Conservation (phyloP, 2,113 vertebrate species). For the Caretta caretta region DNA sequence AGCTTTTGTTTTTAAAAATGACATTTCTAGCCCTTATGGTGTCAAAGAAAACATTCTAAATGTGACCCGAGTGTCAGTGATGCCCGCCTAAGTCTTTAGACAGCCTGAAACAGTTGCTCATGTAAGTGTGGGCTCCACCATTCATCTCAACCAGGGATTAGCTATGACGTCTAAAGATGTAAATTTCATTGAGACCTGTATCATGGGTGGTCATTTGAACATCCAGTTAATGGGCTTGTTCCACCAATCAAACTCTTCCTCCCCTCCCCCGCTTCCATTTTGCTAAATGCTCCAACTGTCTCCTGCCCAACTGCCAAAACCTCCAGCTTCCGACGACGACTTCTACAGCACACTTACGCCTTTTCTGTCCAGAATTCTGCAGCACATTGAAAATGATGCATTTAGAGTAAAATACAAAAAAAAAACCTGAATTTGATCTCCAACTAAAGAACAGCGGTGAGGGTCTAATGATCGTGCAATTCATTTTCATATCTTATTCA, state of each 20-base stretch:
- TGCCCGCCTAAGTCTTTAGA: neutral
- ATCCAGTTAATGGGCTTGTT: neutral
- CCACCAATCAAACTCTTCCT: neutral
- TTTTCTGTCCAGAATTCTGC: neutral
- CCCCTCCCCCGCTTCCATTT: neutral
- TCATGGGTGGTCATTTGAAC: neutral
- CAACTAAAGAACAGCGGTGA: slow-evolving; percentile 40
- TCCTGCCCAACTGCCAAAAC: neutral
- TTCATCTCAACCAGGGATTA: neutral
- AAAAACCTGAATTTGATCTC: slow-evolving; percentile 58
- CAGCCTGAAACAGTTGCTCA: neutral
- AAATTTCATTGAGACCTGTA: neutral
- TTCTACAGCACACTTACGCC: neutral
- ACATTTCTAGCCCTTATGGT: neutral
- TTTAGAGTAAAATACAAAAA: slow-evolving; percentile 49
- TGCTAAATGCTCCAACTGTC: neutral
- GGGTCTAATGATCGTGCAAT: neutral
- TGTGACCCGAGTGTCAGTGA: neutral
- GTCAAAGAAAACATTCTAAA: neutral
- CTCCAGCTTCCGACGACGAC: neutral
- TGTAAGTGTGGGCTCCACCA: neutral
- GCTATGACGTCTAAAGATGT: neutral
- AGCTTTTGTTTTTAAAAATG: neutral
- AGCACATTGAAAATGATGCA: neutral
- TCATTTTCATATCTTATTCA: slow-evolving; percentile 29